Conservation (phyloP, 1,140 invertebrate species). For the Tachypleus tridentatus region DNA sequence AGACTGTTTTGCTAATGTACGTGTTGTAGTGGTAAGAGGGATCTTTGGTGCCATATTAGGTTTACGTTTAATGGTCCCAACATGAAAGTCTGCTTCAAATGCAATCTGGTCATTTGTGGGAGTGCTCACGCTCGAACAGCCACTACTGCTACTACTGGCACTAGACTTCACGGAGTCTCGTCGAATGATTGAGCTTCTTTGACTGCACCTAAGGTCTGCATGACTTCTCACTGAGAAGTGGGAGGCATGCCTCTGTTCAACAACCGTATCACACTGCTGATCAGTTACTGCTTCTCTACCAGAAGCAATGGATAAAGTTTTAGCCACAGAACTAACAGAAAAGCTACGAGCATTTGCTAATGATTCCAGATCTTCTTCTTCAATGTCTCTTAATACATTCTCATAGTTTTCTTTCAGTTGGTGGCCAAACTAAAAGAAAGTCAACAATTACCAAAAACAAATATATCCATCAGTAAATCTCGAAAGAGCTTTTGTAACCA, state of each 20-base stretch:
- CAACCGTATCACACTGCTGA: too few relatives aligned
- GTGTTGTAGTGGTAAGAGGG: constrained; percentile 73
- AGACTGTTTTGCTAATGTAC: constrained; percentile 41
- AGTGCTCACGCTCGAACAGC: constrained; percentile 35
- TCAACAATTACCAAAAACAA: not conserved
- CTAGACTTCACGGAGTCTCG: constrained; percentile 25
- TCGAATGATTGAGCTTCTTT: constrained; percentile 9
- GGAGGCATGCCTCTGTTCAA: too few relatives aligned
- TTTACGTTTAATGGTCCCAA: constrained; percentile 31
- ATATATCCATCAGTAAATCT: too few relatives aligned
- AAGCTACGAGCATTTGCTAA: constrained; percentile 61
- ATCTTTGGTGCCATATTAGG: constrained; percentile 43
- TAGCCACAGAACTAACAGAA: constrained; percentile 36
- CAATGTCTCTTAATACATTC: constrained; percentile 64
- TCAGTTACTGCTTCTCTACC: too few relatives aligned
- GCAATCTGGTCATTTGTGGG: constrained; percentile 23
- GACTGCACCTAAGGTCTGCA: too few relatives aligned
- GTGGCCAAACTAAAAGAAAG: constrained; percentile 51
- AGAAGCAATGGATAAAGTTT: constrained; percentile 8
- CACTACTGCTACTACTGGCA: constrained; percentile 24
- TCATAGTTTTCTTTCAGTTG: constrained; percentile 73
- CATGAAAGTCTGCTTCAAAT: constrained; percentile 56
- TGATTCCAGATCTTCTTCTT: constrained; percentile 67
- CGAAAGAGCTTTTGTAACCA: too few relatives aligned
- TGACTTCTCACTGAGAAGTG: too few relatives aligned